Evolutionary conservation across 2,797 vertebrate genomes (phyloP).

Genomic region (Alcedo quadribrachys): DNA sequence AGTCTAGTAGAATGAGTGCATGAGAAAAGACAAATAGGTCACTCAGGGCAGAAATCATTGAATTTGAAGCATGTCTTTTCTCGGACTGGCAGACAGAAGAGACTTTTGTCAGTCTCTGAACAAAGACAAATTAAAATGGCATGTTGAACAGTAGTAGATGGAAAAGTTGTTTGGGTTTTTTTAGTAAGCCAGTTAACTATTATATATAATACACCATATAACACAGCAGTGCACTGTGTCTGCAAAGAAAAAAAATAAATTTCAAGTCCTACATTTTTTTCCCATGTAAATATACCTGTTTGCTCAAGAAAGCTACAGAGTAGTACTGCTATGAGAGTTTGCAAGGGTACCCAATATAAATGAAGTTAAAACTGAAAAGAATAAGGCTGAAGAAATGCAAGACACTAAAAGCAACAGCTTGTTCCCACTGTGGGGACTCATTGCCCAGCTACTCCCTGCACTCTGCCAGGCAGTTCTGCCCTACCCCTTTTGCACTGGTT

Average conservation of each 20-base stretch:
- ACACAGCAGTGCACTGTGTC: neutral
- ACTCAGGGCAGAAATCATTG: neutral
- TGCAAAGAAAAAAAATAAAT: neutral
- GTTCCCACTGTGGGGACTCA: neutral
- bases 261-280: neutral
- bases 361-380: neutral
- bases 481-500: neutral
- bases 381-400: neutral
- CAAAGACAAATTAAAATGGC: neutral
- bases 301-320: neutral
- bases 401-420: neutral
- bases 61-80: neutral
- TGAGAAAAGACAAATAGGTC: neutral
- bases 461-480: neutral
- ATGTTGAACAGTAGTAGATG: neutral
- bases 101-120: neutral
- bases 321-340: neutral
- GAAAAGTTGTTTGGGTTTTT: neutral
- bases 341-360: rapidly evolving
- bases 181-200: neutral
- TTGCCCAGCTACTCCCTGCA: neutral
- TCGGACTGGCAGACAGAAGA: neutral
- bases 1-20: neutral
- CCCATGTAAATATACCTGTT: neutral
- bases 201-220: neutral